Evolutionary conservation across 2,888 invertebrate species (phyloP).

Genomic region (Junonia oenone): DNA sequence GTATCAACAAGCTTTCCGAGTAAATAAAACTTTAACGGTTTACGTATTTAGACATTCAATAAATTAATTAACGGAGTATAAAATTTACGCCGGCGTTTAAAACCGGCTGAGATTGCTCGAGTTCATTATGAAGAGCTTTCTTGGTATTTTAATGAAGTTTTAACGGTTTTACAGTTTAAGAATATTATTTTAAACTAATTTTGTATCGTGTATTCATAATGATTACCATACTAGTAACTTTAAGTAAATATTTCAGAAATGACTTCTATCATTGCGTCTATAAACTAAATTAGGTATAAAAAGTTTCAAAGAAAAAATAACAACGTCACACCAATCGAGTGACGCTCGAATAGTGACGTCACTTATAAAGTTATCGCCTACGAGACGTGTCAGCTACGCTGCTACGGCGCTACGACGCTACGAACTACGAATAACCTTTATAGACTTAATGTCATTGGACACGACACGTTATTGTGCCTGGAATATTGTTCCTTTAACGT

Average conservation of each 20-base stretch:
- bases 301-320: neutral
- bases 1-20: neutral
- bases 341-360: conserved; percentile 17
- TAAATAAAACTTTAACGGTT: conserved; percentile 14
- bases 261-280: too few relatives aligned
- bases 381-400: conserved; percentile 23
- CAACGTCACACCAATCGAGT: neutral
- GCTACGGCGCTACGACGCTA: conserved; percentile 11
- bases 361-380: conserved; percentile 24
- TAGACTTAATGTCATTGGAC: conserved; percentile 28
- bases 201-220: too few relatives aligned
- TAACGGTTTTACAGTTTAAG: neutral
- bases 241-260: too few relatives aligned
- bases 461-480: conserved; percentile 23
- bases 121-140: conserved; percentile 12
- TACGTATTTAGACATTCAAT: conserved; percentile 9
- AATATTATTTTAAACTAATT: neutral
- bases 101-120: conserved; percentile 4
- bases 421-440: conserved; percentile 29
- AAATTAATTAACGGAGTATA: conserved; percentile 17
- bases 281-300: too few relatives aligned
- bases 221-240: too few relatives aligned
- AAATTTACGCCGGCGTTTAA: conserved; percentile 14
- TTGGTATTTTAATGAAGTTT: conserved; percentile 10
- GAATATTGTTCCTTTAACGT: conserved; percentile 19